Base-by-base conservation (phyloP, 92 coral and sea anemone genomes). In the Umimayanthus kanabou region DNA sequence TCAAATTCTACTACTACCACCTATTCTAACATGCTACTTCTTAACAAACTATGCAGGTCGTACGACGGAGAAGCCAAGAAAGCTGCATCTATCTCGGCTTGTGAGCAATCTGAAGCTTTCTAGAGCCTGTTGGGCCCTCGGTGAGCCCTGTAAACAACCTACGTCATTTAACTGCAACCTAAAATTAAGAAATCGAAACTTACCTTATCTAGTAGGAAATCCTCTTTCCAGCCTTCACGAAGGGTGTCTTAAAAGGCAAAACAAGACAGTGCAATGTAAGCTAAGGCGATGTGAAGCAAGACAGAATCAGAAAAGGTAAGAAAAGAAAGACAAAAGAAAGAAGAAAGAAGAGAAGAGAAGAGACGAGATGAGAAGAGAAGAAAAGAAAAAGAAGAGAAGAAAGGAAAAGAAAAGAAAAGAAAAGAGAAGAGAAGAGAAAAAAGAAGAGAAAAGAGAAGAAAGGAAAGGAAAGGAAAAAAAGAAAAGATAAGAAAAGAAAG, bases 161-260 rank as follows among this genome's bases (percentile, higher is more conserved):
- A 33, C 37, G 2, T 33, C 37, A 33, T 33, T 33, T 33, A 33
- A 33, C 37, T 33, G 37, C 37, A 33, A 2, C 37, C 37, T 33
- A 33, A 33, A 33, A 33, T 47, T 8, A 20, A 42, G 20, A 78
- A 66, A 77, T 7, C 23, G 10, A 28, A 57, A 37, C 87, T 39
- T 87, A 97, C 99, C 95, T 95, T 94, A 70, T 95, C 98, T 69
- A 97, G 93, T 69, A 84, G 81, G 43, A 92, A 80, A 76, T 97
- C 99, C 53, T 95, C 99, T 57, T 30, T 84, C 96, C 99, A 95
- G 69, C 91, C 93, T 72, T 89, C 87, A 7, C 89, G 95, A 29
- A 95, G 88, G 7, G 72, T 85, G 69, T 85, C 99, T 97, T 71
- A 1, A 71, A 77, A 43, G 55, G 16, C 9, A 65, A 23, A 30